Percentiles rank a stretch among this genome's conserved stretches.
These are phyloP conservation scores for Myotis davidii DNA, from an alignment of 2,113 vertebrate species.

Conservation along the genomic window DNA sequence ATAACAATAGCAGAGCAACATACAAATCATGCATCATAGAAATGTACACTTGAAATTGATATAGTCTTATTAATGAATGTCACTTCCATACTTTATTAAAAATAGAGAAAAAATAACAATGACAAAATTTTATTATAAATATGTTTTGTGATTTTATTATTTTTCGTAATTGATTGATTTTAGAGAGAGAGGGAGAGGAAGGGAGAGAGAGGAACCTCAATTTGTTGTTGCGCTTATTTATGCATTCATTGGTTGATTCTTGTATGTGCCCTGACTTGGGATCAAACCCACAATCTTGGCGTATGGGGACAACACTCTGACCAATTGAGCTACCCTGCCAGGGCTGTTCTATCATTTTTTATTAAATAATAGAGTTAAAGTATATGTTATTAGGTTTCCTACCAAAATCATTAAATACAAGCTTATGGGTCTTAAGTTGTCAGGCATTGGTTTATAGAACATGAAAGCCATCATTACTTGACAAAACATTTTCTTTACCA, in stretches of 20 bases:
- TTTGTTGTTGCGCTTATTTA: neutral
- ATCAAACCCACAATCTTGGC: neutral
- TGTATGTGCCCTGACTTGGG: neutral
- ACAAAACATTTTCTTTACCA: constrained; percentile 62
- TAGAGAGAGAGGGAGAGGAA: neutral
- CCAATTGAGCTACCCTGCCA: neutral
- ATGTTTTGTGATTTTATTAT: constrained; percentile 53
- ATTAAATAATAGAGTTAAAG: constrained; percentile 48
- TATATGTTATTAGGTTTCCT: constrained; percentile 54
- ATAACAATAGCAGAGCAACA: neutral
- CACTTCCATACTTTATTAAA: neutral
- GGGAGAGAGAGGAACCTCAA: neutral
- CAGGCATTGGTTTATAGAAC: constrained; percentile 58
- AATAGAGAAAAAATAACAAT: neutral
- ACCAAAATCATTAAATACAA: constrained; percentile 68
- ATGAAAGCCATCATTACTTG: constrained; percentile 67
- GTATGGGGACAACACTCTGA: neutral
- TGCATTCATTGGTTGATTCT: neutral
- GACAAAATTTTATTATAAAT: neutral
- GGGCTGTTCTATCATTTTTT: constrained; percentile 33
- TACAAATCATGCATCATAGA: neutral
- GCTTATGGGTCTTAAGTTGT: constrained; percentile 57
- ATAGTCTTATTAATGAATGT: neutral
- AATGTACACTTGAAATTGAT: neutral
- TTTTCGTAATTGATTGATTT: neutral